Base-by-base conservation (phyloP, 2,797 vertebrate species). In the Carduelis carduelis region DNA sequence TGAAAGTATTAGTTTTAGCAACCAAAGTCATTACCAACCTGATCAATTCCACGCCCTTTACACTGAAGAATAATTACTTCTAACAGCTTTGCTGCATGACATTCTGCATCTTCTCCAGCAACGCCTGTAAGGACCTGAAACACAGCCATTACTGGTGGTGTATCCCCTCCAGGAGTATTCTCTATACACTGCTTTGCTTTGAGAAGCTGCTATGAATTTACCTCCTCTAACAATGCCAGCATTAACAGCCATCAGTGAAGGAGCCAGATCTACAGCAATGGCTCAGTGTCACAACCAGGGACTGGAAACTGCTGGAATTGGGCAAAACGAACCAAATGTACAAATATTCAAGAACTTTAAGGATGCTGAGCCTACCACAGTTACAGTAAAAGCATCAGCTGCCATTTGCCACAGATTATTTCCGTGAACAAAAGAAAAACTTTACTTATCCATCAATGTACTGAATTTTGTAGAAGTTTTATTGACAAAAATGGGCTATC, bases 41-140 rank as follows among this genome's bases (percentile, higher is more conserved):
- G 99, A 96, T 99, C 99, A 35, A 99, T 99, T 71, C 99, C 99
- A 57, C 99, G 99, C 14, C 99, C 99, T 98, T 99, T 99, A 97
- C 99, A 99, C 92, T 99, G 99, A 83, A 99, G 98, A 97, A 99
- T 99, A 96, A 99, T 97, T 49, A 99, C 99, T 97, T 99, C 99
- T 95, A 99, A 97, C 50, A 99, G 97, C 91, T 99, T 99, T 87
- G 99, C 99, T 68, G 99, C 99, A 56, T 99, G 99, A 95, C 99
- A 99, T 96, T 99, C 99, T 64, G 99, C 99, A 97, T 99, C 99
- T 97, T 99, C 99, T 52, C 99, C 99, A 83, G 99, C 99, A 95
- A 99, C 99, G 63, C 99, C 99, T 24, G 99, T 99, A 95, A 99
- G 98, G 47, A 99, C 98, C 99, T 99, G 91, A 63, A 87, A 76